Base-by-base conservation (phyloP, 2,113 vertebrate genomes). In the Heterotis niloticus region DNA sequence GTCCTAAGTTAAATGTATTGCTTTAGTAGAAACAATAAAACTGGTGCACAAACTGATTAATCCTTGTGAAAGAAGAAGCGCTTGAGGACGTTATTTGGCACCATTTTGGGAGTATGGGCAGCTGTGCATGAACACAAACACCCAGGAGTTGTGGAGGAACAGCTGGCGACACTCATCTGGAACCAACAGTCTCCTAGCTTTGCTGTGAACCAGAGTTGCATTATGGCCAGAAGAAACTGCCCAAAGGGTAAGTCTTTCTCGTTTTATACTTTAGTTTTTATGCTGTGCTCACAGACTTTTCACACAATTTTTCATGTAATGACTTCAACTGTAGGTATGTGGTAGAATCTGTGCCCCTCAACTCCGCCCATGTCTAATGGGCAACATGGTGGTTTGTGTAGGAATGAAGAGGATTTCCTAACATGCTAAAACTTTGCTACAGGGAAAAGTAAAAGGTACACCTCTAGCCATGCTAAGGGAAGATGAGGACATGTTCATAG, bases 171-270 rank as follows among this genome's bases (percentile, higher is more conserved):
- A 17, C 51, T 75, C 44, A 28, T 51, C 78, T 82, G 26, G 65
- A 54, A 74, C 70, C 56, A 5, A 60, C 29, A 51, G 78, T 56
- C 29, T 64, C 60, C 17, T 65, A 69, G 26, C 54, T 17, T 75
- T 18, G 18, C 56, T 64, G 56, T 11, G 18, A 75, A 14, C 34
- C 74, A 29, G 60, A 62, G 23, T 57, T 67, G 56, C 75, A 84
- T 75, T 76, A 93, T 93, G 92, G 90, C 92, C 12, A 93, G 91
- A 88, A 93, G 88, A 81, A 91, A 90, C 86, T 87, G 87, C 82
- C 88, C 86, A n/a, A 93, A 85, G 79, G 92, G 92, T 93, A 82
- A 64, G 90, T 82, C 52, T 44, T 67, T n/a, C 0, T 29, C 16
- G 14, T 26, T 28, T 69, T 28, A 34, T 54, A 11, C 2, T 7